These are phyloP conservation scores for Phyto melanocephala DNA, from an alignment of 2,888 invertebrate species.

Conservation along the genomic window DNA sequence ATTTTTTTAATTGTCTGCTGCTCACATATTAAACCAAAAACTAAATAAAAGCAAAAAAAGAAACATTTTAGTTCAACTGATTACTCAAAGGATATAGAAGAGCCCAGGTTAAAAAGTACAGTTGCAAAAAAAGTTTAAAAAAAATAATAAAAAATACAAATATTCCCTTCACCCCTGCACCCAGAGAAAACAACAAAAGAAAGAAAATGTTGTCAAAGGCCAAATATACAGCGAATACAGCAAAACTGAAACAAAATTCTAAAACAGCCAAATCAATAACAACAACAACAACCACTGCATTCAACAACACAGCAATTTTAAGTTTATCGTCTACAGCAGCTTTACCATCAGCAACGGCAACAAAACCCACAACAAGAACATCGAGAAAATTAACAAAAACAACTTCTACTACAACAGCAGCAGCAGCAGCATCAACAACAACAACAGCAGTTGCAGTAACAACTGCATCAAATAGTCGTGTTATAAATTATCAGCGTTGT, in stretches of 20 bases:
- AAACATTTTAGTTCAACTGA: slow-evolving; percentile 1
- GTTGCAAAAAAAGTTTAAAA: background rate
- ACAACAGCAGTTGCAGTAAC: background rate
- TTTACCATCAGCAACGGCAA: background rate
- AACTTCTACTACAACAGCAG: background rate
- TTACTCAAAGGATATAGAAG: slow-evolving; percentile 21
- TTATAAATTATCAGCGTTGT: slow-evolving; percentile 46
- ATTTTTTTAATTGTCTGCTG: background rate
- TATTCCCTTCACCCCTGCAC: background rate
- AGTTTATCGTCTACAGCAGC: background rate
- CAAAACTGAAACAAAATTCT: slow-evolving; percentile 24
- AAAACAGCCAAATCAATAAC: slow-evolving; percentile 9
- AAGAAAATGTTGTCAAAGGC: slow-evolving; percentile 58
- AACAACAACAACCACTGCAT: background rate
- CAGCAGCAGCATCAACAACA: background rate
- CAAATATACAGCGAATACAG: slow-evolving; percentile 24
- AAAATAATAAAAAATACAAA: slow-evolving; percentile 4
- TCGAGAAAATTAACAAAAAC: background rate
- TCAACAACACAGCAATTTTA: background rate
- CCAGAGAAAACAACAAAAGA: slow-evolving; percentile 3
- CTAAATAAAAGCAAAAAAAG: background rate
- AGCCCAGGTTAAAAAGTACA: background rate
- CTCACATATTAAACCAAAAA: background rate
- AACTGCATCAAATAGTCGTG: slow-evolving; percentile 15
- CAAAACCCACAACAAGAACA: background rate